These are phyloP conservation scores for Hydroisotoma schaefferi DNA, from an alignment of 2,888 invertebrate species.

Conservation along the genomic window DNA sequence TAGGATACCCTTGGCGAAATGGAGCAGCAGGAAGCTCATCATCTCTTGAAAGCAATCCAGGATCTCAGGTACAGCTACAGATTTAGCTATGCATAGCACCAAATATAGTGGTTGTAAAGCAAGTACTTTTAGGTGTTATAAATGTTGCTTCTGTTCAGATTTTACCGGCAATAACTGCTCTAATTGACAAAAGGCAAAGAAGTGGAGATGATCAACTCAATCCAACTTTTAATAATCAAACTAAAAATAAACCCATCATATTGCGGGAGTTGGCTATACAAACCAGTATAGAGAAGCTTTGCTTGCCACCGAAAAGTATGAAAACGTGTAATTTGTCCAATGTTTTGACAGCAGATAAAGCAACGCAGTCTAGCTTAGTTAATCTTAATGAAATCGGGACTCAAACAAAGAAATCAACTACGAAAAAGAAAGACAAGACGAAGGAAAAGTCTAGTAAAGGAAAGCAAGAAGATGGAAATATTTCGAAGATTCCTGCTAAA, in stretches of 20 bases:
- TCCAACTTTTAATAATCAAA: conserved; percentile 11
- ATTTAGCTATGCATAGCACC: background rate
- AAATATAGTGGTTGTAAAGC: too few relatives aligned
- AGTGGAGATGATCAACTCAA: conserved; percentile 20
- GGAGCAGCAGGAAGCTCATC: conserved; percentile 64
- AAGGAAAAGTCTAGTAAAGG: conserved; percentile 27
- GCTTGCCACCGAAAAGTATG: conserved; percentile 12
- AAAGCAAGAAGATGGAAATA: conserved; percentile 13
- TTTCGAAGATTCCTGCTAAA: background rate
- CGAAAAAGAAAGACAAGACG: conserved; percentile 41
- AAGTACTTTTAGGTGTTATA: too few relatives aligned
- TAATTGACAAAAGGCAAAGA: conserved; percentile 37
- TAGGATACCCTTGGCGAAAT: conserved; percentile 25
- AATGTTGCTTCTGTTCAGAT: too few relatives aligned
- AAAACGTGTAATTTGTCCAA: conserved; percentile 26
- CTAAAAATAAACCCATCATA: conserved; percentile 26
- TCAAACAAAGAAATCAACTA: conserved; percentile 47
- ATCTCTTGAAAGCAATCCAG: conserved; percentile 74
- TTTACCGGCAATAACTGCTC: conserved; percentile 43
- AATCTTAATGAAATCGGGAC: conserved; percentile 40
- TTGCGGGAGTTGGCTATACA: conserved; percentile 41
- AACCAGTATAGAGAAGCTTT: conserved; percentile 44
- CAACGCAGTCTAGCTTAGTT: conserved; percentile 40
- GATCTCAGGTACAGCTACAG: conserved; percentile 60
- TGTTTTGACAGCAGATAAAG: conserved; percentile 35